Evolutionary conservation across 2,888 invertebrate species (phyloP), one percentile per base, ranked within the genome.

Genomic region (Chrysina gloriosa): DNA sequence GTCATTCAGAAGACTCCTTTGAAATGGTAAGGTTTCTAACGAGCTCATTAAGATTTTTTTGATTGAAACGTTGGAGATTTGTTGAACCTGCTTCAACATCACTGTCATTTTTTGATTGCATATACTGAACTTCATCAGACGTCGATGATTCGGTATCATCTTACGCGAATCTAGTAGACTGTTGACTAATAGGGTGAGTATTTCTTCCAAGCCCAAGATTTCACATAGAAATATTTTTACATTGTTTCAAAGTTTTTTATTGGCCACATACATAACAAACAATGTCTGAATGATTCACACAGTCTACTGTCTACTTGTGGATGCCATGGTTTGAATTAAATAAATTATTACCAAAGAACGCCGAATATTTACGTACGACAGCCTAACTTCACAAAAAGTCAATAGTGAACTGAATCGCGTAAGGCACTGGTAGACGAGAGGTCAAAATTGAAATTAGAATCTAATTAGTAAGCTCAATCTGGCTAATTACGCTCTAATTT

Each of bases 1-100:
- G n/a, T n/a, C n/a, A n/a, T n/a, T n/a, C n/a, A n/a, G 11, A n/a
- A 68, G 70, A 4, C 58, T 74, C 70, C 68, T 75, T 76, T 4
- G 74, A 69, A n/a, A 74, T 61, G 11, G 69, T 67, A 27, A 74
- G 48, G 50, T 75, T 73, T 70, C 74, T 67, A 6, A 73, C 67
- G 7, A 76, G n/a, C n/a, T n/a, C n/a, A n/a, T n/a, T n/a, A n/a
- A n/a, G n/a, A n/a, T n/a, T n/a, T n/a, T n/a, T n/a, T 65, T 74
- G 72, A 50, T 69, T 68, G 34, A 73, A 74, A 27, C 9, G 61
- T 71, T 72, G 63, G n/a, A 63, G 68, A 56, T 25, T 64, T 70
- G 64, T n/a, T 61, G 63, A 64, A 47, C 42, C 45, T 63, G 25
- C 67, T 36, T 58, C 48, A 65, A 21, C 50, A 63, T 63, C 66